Percentiles rank a stretch among this genome's conserved stretches.
These are phyloP conservation scores for Paraplagusia blochii DNA, from an alignment of 2,113 vertebrate species.

Conservation along the genomic window DNA sequence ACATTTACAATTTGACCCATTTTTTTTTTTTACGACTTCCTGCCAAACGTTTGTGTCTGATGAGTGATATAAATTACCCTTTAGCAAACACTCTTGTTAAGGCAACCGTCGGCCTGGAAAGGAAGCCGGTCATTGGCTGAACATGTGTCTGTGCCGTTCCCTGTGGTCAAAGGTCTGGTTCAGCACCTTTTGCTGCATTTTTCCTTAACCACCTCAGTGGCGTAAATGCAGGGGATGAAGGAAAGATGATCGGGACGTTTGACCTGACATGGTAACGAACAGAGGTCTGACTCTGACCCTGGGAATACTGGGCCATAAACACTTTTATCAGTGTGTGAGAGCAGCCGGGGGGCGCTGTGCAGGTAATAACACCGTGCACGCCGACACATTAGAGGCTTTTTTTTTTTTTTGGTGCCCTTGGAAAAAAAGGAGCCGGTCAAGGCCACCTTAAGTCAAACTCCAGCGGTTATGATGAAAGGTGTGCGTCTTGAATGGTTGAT, in stretches of 20 bases:
- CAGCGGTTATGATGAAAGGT: slow-evolving; percentile 49
- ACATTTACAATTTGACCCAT: slow-evolving; percentile 9
- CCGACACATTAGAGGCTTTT: slow-evolving; percentile 55
- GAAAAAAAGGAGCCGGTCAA: slow-evolving; percentile 55
- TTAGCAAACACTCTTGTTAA: slow-evolving; percentile 54
- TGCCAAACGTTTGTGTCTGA: slow-evolving; percentile 13
- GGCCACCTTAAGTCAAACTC: slow-evolving; percentile 48
- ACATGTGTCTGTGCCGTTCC: slow-evolving; percentile 66
- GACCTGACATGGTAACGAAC: slow-evolving; percentile 64
- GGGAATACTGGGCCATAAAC: slow-evolving; percentile 66
- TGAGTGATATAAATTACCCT: slow-evolving; percentile 49
- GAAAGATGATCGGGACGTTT: slow-evolving; percentile 64
- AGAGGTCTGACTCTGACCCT: slow-evolving; percentile 60
- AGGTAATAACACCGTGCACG: slow-evolving; percentile 29
- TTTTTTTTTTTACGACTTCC: slow-evolving; percentile 15
- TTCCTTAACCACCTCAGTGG: slow-evolving; percentile 67
- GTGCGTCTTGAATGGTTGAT: slow-evolving; percentile 44
- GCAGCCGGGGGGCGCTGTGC: slow-evolving; percentile 24
- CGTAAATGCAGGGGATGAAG: slow-evolving; percentile 56
- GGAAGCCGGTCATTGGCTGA: slow-evolving; percentile 71
- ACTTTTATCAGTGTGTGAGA: slow-evolving; percentile 50
- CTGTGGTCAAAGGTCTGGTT: slow-evolving; percentile 61
- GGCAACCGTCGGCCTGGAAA: slow-evolving; percentile 45
- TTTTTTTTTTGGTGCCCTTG: slow-evolving; percentile 31
- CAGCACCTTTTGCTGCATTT: slow-evolving; percentile 61